Evolutionary conservation across 2,113 vertebrate genomes (phyloP), one percentile per base, ranked within the genome.

Genomic region (Phocoena phocoena): DNA sequence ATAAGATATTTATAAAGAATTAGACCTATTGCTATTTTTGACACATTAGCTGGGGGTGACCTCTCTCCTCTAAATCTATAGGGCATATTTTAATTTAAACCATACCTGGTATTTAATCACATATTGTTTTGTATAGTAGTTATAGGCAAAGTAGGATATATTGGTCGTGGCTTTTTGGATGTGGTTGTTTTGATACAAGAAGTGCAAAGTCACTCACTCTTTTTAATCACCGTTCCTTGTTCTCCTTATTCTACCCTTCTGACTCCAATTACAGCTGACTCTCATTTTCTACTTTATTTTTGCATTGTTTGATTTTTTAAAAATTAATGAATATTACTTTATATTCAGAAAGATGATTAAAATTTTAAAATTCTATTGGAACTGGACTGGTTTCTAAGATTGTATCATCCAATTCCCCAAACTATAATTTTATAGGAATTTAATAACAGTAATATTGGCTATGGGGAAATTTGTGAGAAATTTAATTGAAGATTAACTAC

Each of bases 401-500:
- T 70, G 18, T 92, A 88, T 79, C 4, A 87, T 83, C 25, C 36
- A 76, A 55, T 65, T 85, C 47, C 38, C 63, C 5, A 93, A 65
- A 55, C 44, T 95, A 70, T 84, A 92, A 83, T 80, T 97, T 93
- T 83, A 50, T 70, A 95, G 13, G 14, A 82, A 38, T 95, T 96
- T 87, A 93, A 88, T 88, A 93, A 93, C 94, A 38, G 84, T 94
- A 96, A 53, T 95, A 77, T 55, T 88, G 90, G 74, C 74, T 90
- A 71, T 58, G 74, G 83, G 65, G 73, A 95, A 98, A 96, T 92
- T 82, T 86, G 76, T 87, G 93, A 91, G 62, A 87, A 93, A 97
- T 97, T 93, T 97, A 96, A 94, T 85, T 90, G 67, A 94, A 97
- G 94, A 96, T 95, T 93, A 96, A 95, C 38, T 55, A 44, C 85